Percentiles rank a stretch among this genome's conserved stretches.
These are phyloP conservation scores for Podocnemis expansa DNA, from an alignment of 2,113 vertebrate genomes.

Conservation along the genomic window DNA sequence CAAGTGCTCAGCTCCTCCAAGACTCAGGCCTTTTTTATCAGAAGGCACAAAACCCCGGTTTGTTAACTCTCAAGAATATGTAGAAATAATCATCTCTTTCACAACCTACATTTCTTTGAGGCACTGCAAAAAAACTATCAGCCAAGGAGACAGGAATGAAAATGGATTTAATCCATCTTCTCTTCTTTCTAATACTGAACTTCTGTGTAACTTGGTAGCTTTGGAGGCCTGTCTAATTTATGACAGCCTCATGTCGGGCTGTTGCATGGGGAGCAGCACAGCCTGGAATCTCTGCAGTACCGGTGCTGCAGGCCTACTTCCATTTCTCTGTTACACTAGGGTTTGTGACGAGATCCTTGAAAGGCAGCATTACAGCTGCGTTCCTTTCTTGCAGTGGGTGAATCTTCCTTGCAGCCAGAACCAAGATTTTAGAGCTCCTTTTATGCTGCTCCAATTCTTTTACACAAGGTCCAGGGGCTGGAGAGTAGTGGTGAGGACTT, in stretches of 20 bases:
- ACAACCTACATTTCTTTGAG: neutral
- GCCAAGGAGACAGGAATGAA: neutral
- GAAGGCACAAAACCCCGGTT: neutral
- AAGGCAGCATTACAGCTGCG: neutral
- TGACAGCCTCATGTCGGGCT: neutral
- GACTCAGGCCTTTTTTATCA: neutral
- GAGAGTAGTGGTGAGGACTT: neutral
- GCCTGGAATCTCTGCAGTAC: rapidly evolving
- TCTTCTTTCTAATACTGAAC: neutral
- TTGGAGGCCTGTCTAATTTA: neutral
- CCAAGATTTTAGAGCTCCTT: rapidly evolving
- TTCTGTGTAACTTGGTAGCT: neutral
- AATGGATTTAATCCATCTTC: neutral
- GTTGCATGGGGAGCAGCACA: rapidly evolving
- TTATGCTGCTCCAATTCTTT: neutral
- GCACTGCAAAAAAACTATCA: neutral
- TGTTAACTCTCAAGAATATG: neutral
- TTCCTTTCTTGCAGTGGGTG: neutral
- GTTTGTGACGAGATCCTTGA: neutral
- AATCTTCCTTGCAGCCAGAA: neutral
- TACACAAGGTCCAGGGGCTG: rapidly evolving
- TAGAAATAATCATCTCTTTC: neutral
- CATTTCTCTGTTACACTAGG: neutral
- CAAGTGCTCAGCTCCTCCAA: neutral
- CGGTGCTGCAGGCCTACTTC: neutral